Percentiles rank a stretch among this genome's conserved stretches.
Conservation (phyloP, 2,888 invertebrate species). For the Acleris cristana region DNA sequence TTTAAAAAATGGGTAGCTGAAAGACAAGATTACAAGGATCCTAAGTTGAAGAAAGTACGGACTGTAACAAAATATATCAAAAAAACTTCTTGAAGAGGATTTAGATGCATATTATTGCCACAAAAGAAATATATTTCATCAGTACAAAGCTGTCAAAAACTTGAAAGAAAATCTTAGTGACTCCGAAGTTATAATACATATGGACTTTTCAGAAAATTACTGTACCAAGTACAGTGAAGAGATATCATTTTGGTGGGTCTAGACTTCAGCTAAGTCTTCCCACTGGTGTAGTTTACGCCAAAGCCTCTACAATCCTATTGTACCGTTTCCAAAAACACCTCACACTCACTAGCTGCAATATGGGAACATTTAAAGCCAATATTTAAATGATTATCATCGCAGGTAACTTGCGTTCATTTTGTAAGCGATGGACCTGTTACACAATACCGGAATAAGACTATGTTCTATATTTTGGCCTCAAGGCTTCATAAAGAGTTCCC, state of each 20-base stretch:
- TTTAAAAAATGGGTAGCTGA: slow-evolving; percentile 40
- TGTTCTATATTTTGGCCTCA: slow-evolving; percentile 52
- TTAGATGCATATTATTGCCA: no score
- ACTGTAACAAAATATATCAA: neutral
- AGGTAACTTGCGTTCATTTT: neutral
- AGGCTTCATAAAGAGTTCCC: neutral
- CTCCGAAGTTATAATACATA: neutral
- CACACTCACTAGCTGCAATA: slow-evolving; percentile 54
- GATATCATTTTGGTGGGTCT: slow-evolving; percentile 60
- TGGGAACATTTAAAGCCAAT: slow-evolving; percentile 58
- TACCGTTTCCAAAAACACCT: slow-evolving; percentile 48
- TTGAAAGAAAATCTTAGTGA: no score
- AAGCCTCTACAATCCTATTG: slow-evolving; percentile 42
- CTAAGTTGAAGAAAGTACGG: neutral
- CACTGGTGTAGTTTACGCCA: slow-evolving; percentile 53
- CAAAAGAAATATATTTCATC: no score
- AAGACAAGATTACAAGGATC: slow-evolving; percentile 37
- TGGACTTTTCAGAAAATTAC: slow-evolving; percentile 1
- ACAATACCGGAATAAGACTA: slow-evolving; percentile 51
- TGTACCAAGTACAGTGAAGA: neutral
- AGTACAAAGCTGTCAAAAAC: no score
- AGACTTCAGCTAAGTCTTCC: slow-evolving; percentile 54
- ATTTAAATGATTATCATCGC: slow-evolving; percentile 40
- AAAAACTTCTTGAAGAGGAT: neutral
- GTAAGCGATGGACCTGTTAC: slow-evolving; percentile 49